Evolutionary conservation across 2,113 vertebrate genomes (phyloP).

Genomic region (Anser brachyrhynchus): DNA sequence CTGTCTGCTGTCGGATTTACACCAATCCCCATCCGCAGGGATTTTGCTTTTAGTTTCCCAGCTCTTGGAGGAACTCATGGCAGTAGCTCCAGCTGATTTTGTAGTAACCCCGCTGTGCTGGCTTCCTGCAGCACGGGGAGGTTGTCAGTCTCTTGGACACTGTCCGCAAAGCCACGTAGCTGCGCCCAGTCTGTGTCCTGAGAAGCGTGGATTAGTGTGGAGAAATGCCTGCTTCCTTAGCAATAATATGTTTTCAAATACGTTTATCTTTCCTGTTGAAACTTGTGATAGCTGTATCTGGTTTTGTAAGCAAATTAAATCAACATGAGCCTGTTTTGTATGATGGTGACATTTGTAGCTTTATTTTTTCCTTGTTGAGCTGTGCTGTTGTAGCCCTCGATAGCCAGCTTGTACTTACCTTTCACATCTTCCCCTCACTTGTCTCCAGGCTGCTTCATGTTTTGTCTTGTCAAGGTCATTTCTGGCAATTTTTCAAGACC

Average conservation of each 20-base stretch:
- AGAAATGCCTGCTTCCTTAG: background rate
- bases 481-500: background rate
- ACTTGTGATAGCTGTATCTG: background rate
- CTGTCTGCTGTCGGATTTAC: background rate
- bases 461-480: background rate
- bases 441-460: background rate
- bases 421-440: background rate
- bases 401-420: background rate
- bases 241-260: background rate
- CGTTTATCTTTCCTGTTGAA: background rate
- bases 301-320: slow-evolving; percentile 17
- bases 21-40: background rate
- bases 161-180: background rate
- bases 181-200: accelerated
- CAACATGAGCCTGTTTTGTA: background rate
- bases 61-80: accelerated
- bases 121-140: accelerated
- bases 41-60: background rate
- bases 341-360: background rate
- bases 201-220: accelerated
- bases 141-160: background rate
- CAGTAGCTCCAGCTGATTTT: background rate
- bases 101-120: background rate
- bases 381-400: background rate
- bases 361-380: background rate